phyloP scores from a whole-genome alignment of 1,140 invertebrate species.

The Tigriopus japonicus region DNA sequence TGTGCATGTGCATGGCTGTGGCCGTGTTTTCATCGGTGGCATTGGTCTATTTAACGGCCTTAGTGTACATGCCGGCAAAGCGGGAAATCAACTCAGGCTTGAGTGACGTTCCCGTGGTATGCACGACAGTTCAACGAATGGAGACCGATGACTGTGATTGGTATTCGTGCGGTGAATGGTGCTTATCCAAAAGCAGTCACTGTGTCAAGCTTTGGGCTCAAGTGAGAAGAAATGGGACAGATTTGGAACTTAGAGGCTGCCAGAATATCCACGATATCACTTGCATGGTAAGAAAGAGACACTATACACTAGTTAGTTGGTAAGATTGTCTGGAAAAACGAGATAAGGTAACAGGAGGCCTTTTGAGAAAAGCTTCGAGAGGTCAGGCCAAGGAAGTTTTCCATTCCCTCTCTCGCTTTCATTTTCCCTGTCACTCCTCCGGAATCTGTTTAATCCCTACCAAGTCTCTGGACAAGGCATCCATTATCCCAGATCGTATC shows the following conservation, averaged over 20 bases:
- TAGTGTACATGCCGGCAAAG: conserved; percentile 11
- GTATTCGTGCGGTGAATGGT: not conserved
- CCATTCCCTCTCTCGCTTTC: too few relatives aligned
- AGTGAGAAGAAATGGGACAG: conserved; percentile 55
- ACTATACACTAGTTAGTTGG: too few relatives aligned
- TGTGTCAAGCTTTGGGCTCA: not conserved
- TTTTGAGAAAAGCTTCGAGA: too few relatives aligned
- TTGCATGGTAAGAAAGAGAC: conserved; percentile 14
- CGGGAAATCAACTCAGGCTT: conserved; percentile 4
- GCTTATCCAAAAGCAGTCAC: not conserved
- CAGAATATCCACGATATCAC: conserved; percentile 30
- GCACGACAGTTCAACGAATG: conserved; percentile 5
- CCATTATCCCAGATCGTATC: too few relatives aligned
- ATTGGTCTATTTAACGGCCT: conserved; percentile 11
- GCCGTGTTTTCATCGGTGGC: conserved; percentile 6
- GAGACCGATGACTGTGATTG: conserved; percentile 4
- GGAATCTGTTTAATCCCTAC: too few relatives aligned
- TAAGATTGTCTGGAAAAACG: too few relatives aligned
- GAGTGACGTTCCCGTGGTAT: not conserved
- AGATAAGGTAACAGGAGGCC: too few relatives aligned
- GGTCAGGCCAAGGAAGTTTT: too few relatives aligned
- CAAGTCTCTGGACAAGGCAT: too few relatives aligned
- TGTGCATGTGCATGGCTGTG: conserved; percentile 12
- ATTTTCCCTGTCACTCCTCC: too few relatives aligned
- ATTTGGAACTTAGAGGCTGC: conserved; percentile 59